A percentile compares a stretch with the other conserved stretches of the same genome.
Conservation (phyloP, 2,113 vertebrate genomes). For the Phasianus colchicus region DNA sequence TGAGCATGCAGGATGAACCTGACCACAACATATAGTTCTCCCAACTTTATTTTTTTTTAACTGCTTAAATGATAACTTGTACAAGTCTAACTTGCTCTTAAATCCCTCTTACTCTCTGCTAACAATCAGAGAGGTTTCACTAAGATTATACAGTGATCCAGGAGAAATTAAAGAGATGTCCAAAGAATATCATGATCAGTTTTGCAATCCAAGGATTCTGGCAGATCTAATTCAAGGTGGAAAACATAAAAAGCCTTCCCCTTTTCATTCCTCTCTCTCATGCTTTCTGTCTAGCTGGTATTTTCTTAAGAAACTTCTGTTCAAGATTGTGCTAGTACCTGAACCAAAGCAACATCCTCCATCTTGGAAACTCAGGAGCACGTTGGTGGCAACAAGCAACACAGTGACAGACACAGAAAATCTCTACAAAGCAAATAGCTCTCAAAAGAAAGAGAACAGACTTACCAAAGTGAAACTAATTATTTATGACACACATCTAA, state of each 20-base stretch:
- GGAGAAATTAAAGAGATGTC: not conserved
- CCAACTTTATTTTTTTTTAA: not conserved
- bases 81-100: not conserved
- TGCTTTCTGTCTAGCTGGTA: not conserved
- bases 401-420: not conserved
- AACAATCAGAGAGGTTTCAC: not conserved
- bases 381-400: not conserved
- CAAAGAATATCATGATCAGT: not conserved
- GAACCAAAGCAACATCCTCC: not conserved
- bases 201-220: not conserved
- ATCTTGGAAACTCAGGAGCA: not conserved
- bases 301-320: not conserved
- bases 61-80: not conserved
- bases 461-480: not conserved
- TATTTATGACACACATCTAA: not conserved
- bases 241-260: not conserved
- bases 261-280: not conserved
- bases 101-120: not conserved
- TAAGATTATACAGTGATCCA: not conserved
- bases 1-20: fast-evolving
- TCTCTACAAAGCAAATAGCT: not conserved
- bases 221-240: not conserved
- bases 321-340: not conserved
- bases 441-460: not conserved
- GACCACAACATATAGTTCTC: too few relatives aligned